Conservation (phyloP, 2,888 invertebrate genomes). For the Arenicola marina region DNA sequence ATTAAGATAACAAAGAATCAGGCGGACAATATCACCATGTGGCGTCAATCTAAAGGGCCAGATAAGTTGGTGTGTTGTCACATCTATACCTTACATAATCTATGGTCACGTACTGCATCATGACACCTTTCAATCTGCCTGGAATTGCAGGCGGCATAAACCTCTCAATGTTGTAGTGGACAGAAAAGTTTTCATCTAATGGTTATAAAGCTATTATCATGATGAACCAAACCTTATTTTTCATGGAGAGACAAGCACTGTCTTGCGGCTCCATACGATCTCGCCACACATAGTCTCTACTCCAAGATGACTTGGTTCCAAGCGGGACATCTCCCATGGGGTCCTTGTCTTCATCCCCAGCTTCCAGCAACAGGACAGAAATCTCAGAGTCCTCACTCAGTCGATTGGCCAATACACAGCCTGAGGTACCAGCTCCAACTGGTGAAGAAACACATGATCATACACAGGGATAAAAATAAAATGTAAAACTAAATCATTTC, state of each 20-base stretch:
- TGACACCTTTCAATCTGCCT: too few species aligned
- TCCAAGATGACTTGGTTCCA: neutral
- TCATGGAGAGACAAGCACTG: neutral
- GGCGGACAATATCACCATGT: too few species aligned
- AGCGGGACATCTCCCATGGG: neutral
- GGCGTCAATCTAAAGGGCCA: too few species aligned
- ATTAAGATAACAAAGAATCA: too few species aligned
- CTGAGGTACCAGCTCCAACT: neutral
- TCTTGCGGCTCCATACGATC: neutral
- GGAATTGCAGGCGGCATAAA: too few species aligned
- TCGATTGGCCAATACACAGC: neutral
- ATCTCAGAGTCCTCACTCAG: neutral
- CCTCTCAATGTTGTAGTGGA: too few species aligned
- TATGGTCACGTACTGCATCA: too few species aligned
- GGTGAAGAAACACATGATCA: too few species aligned
- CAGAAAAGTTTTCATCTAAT: too few species aligned
- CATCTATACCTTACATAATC: too few species aligned
- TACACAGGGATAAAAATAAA: neutral
- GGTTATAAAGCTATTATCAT: too few species aligned
- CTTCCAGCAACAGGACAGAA: neutral
- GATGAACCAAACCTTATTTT: neutral
- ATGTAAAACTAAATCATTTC: neutral
- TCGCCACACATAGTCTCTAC: neutral
- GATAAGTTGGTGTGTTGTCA: too few species aligned
- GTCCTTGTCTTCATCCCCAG: neutral